A percentile compares a stretch with the other conserved stretches of the same genome.
These are phyloP conservation scores for Pangasius larnaudii DNA, from an alignment of 2,797 vertebrate species.

Conservation along the genomic window DNA sequence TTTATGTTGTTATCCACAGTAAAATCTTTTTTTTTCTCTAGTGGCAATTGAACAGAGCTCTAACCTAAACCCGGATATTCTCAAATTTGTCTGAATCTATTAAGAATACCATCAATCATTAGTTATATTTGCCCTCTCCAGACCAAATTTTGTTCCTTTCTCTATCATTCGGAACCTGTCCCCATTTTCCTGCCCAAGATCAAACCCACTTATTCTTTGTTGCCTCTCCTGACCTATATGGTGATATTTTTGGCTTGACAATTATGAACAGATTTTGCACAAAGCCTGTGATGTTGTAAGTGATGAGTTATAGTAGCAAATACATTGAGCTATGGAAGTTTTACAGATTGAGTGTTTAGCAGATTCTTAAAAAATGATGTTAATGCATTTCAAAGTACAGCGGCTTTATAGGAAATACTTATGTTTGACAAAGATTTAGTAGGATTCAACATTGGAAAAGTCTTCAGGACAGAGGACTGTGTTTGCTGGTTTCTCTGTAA, in stretches of 20 bases:
- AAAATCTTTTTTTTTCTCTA: neutral
- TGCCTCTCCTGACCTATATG: constrained; percentile 45
- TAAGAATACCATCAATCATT: neutral
- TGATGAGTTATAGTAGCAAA: constrained; percentile 51
- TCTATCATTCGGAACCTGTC: neutral
- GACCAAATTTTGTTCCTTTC: neutral
- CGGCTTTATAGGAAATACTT: neutral
- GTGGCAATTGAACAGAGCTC: neutral
- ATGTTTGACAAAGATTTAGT: neutral
- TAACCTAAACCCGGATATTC: neutral
- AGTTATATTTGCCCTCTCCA: neutral
- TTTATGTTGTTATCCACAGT: constrained; percentile 1
- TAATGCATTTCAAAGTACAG: neutral
- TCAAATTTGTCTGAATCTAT: neutral
- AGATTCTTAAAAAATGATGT: neutral
- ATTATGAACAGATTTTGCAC: constrained; percentile 30
- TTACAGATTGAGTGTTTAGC: neutral
- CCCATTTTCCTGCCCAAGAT: neutral
- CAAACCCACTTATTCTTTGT: constrained; percentile 13
- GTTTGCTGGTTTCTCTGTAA: neutral
- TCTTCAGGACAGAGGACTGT: neutral
- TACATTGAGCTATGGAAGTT: constrained; percentile 40
- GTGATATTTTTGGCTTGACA: constrained; percentile 30
- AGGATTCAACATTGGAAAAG: neutral
- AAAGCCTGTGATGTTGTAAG: constrained; percentile 51